A percentile compares a stretch with the other conserved stretches of the same genome.
phyloP scores from a whole-genome alignment of 2,797 vertebrate genomes.

The Simalia tracyae region DNA sequence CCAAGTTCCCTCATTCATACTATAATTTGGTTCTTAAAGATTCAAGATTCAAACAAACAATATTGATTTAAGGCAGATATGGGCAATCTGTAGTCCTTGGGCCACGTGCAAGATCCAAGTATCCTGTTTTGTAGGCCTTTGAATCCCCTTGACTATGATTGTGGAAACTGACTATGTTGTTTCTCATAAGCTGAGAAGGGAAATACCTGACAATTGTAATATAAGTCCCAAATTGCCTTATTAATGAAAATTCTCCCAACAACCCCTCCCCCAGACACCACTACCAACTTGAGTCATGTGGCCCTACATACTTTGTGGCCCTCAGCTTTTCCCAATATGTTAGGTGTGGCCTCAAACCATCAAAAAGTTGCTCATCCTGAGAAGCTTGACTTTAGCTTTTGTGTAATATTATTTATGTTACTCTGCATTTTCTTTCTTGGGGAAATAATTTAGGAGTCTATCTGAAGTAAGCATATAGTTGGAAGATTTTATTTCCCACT shows the following conservation, averaged over 20 bases:
- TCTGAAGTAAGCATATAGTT: neutral
- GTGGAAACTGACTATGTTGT: neutral
- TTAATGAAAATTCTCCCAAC: neutral
- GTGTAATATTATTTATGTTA: neutral
- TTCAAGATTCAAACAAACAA: neutral
- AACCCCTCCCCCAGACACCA: neutral
- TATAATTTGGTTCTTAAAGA: neutral
- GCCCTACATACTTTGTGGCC: neutral
- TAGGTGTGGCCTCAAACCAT: neutral
- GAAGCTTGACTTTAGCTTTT: neutral
- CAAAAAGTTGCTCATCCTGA: neutral
- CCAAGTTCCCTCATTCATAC: neutral
- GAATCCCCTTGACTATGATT: neutral
- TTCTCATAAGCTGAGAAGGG: neutral
- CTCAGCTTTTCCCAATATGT: neutral
- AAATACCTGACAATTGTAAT: neutral
- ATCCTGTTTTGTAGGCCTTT: neutral
- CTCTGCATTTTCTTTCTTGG: neutral
- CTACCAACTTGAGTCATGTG: neutral
- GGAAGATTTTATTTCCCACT: neutral
- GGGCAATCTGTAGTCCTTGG: neutral
- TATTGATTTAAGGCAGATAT: neutral
- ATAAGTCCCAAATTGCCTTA: neutral
- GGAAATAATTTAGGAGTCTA: neutral
- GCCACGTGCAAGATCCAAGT: neutral